Evolutionary conservation across 2,888 invertebrate genomes (phyloP), one percentile per base, ranked within the genome.

Genomic region (Maniola hyperantus): DNA sequence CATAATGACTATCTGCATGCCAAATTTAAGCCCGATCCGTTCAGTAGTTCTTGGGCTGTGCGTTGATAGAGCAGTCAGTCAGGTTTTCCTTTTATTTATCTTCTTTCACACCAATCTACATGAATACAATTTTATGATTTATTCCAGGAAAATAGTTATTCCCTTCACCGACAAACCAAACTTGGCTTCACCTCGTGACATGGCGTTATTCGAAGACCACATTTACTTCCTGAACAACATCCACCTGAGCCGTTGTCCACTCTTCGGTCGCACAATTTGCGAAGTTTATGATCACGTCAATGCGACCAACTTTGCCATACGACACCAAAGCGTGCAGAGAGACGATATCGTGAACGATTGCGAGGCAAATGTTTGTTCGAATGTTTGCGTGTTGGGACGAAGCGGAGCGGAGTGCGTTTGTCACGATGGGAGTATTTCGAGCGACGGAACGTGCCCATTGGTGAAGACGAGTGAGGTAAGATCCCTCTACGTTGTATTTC

Each of bases 171-270:
- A 88, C 69, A 85, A 90, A 33, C 81, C 86, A 0, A 82, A 93
- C 39, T 11, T 94, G 0, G 81, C 87, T 62, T 91, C 93, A 44
- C 96, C 97, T 0, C 93, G 94, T 53, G 94, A 95, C 0, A 82
- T 97, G 26, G 94, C 94, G 6, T 89, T 97, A 53, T 96, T 95
- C 81, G 97, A 97, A 80, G 96, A 96, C 81, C 91, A 95, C 71
- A 87, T 97, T 0, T 98, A 96, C 83, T 97, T 96, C 92, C 83
- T 95, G 0, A 93, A 90, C 0, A 92, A 93, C 58, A 83, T 93
- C 54, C 91, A 92, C 26, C 86, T 96, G 39, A 89, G 89, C 18
- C 94, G 94, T 65, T 96, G 96, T 75, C 71, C 96, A 95, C 76
- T 85, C 86, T n/a, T 83, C 95, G 44, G 94, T 0, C 71, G 82